These are phyloP conservation scores for Sciurus niger DNA, from an alignment of 2,113 vertebrate genomes.

Conservation along the genomic window DNA sequence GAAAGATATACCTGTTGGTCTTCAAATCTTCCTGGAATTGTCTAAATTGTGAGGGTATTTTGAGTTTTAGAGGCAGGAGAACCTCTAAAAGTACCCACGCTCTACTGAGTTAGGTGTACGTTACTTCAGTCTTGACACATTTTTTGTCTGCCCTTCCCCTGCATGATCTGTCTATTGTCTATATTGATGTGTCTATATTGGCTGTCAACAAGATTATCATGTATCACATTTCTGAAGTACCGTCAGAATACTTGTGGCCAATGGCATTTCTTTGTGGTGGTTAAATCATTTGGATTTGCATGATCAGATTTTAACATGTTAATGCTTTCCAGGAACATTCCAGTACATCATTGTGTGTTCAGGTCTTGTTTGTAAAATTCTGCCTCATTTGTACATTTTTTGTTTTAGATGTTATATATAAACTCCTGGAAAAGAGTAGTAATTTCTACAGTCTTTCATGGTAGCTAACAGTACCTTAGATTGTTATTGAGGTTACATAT, in stretches of 20 bases:
- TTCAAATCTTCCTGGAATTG: background rate
- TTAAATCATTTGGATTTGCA: conserved; percentile 37
- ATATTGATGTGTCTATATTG: background rate
- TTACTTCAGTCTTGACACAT: background rate
- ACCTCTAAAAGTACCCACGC: background rate
- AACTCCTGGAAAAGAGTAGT: background rate
- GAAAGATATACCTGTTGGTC: background rate
- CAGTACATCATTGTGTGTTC: background rate
- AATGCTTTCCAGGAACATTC: conserved; percentile 38
- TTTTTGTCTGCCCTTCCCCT: background rate
- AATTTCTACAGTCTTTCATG: background rate
- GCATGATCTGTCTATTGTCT: background rate
- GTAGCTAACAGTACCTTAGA: background rate
- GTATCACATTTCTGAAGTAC: conserved; percentile 37
- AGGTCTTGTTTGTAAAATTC: conserved; percentile 61
- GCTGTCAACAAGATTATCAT: background rate
- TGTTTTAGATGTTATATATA: conserved; percentile 10
- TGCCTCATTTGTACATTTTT: background rate
- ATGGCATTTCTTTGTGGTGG: conserved; percentile 22
- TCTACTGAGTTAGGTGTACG: conserved; percentile 8
- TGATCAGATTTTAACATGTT: conserved; percentile 22
- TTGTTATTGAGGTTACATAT: background rate
- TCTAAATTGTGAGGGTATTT: conserved; percentile 8
- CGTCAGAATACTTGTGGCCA: background rate
- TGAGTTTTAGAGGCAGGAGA: background rate